Base-by-base conservation (phyloP, 1,140 invertebrate genomes). In the Drosophila nasuta region DNA sequence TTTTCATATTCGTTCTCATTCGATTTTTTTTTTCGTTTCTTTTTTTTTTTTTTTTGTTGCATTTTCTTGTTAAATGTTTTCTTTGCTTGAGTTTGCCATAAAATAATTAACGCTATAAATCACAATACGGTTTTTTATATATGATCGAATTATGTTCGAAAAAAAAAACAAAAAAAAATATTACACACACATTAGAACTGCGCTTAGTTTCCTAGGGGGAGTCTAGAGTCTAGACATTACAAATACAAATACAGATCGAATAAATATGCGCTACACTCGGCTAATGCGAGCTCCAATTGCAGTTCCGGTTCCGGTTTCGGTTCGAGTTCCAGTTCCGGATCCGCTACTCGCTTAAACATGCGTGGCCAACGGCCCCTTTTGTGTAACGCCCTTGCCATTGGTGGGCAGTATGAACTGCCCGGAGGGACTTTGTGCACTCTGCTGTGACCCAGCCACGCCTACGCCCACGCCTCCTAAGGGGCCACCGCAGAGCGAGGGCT, bases 81-180 rank as follows among this genome's bases (percentile, higher is more conserved):
- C 7, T 38, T 38, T 38, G 35, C 35, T 70, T 25, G 66, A 66
- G 71, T 76, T 73, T 76, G 52, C 64, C 78, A 87, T 91, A 83
- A 91, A 91, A 88, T 91, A 91, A 91, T 91, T 91, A 91, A 91
- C 85, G 79, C 89, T 91, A 91, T 77, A 91, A 91, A 91, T 91
- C 89, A 91, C 89, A 90, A 91, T 91, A 86, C 83, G 82, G 88
- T 90, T 90, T 88, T 56, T 41, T 70, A 77, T 64, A 54, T 65
- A 70, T 62, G 64, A 68, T 68, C 70, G 60, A 73, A 77, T 60
- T 77, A 30, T 64, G 70, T 68, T 75, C 65, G 52, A 79, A 45
- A 71, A 75, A 75, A 71, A 75, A 66, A 60, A 38, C 6, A 38
- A 38, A 38, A 38, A 57, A 62, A 66, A 62, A 52, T 25, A 60